Evolutionary conservation across 1,140 invertebrate genomes (phyloP), one percentile per base, ranked within the genome.

Genomic region (Drosophila chauvacae): DNA sequence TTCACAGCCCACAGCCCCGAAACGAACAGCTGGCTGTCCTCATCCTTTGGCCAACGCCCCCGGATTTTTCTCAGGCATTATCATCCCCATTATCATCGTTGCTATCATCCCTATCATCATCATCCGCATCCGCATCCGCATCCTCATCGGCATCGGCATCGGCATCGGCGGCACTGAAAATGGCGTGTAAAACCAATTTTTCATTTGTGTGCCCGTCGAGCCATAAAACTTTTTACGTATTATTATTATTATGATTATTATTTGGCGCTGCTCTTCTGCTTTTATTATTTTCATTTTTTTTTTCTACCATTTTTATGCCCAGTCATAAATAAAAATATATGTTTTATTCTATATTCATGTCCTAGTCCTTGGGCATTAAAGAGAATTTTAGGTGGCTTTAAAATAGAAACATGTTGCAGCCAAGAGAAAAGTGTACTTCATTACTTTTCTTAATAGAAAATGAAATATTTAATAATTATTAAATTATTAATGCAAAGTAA

Each of bases 111-210:
- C 26, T 82, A 68, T 77, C 61, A 81, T 73, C 62, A 59, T 44
- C 51, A 55, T 39, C 50, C 2, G 2, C 33, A 64, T 45, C 28
- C 62, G 37, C 44, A 62, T 72, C 33, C 73, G 69, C 61, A 45
- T 69, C 23, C 41, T 47, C n/a, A 26, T 42, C 50, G n/a, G n/a
- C n/a, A n/a, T 20, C 20, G 30, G n/a, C 23, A 62, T 74, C 30
- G 41, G n/a, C 51, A 68, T 60, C 59, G n/a, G 33, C 44, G 48
- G 37, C 53, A 41, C 39, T 48, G 51, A 45, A 47, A 74, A 77
- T 80, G 60, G 82, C 78, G 82, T 87, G 82, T 85, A 82, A 87
- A 87, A 87, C 83, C 83, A 85, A 85, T 87, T 85, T 85, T 85
- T 85, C 82, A 85, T 85, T 71, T 79, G 53, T 82, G 64, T 61